Conservation (phyloP, 2,797 vertebrate species). For the Octomys mimax region DNA sequence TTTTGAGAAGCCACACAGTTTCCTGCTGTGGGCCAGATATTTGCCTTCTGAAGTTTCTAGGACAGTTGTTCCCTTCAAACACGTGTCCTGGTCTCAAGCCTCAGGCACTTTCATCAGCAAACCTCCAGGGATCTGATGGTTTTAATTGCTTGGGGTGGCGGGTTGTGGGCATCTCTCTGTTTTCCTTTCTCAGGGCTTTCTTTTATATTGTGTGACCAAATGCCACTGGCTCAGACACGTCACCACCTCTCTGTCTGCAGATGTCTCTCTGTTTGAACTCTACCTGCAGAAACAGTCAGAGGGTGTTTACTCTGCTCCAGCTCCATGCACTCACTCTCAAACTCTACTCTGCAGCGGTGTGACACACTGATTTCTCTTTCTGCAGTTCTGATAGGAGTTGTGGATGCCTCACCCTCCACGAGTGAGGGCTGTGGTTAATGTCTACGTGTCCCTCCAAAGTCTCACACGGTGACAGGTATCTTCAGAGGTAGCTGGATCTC, state of each 20-base stretch:
- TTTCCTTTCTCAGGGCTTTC: background rate
- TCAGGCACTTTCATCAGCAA: background rate
- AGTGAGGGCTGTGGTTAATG: background rate
- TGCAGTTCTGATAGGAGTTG: background rate
- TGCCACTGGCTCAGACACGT: background rate
- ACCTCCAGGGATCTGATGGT: background rate
- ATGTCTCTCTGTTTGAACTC: background rate
- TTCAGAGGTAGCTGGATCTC: background rate
- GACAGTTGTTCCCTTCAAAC: background rate
- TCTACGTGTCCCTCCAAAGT: background rate
- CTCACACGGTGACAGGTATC: background rate
- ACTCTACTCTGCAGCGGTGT: background rate
- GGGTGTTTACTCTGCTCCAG: background rate
- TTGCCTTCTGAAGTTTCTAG: background rate
- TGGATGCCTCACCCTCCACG: background rate
- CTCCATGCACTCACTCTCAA: background rate
- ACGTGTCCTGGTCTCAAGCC: background rate
- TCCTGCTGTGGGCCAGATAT: background rate
- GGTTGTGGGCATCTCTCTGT: background rate
- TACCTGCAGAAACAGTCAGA: background rate
- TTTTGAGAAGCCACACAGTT: background rate
- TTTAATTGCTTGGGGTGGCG: background rate
- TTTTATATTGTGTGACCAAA: background rate
- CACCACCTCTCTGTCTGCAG: background rate
- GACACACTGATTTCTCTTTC: background rate